A percentile compares a stretch with the other conserved stretches of the same genome.
Conservation (phyloP, 2,113 vertebrate species). For the Herpailurus yagouaroundi region DNA sequence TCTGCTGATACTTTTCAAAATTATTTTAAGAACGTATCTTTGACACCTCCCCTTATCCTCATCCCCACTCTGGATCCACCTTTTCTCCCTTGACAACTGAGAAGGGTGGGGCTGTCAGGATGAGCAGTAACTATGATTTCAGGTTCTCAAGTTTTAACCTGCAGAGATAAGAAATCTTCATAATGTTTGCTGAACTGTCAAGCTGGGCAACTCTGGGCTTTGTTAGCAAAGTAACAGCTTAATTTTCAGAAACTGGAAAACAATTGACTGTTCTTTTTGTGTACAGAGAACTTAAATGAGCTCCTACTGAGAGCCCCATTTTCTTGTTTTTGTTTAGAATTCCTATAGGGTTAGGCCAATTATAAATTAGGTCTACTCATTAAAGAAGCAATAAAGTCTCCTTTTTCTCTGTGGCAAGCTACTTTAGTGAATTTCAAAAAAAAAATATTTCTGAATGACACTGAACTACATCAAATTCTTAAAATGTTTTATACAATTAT, state of each 20-base stretch:
- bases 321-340: slow-evolving; percentile 16
- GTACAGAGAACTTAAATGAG: neutral
- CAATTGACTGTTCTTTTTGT: neutral
- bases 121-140: neutral
- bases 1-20: neutral
- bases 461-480: neutral
- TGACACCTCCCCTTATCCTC: rapidly evolving
- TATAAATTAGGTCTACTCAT: slow-evolving; percentile 31
- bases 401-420: slow-evolving; percentile 39
- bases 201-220: neutral
- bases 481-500: neutral
- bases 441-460: neutral
- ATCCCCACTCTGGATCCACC: rapidly evolving
- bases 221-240: neutral
- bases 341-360: neutral
- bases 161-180: neutral
- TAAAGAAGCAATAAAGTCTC: neutral
- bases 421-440: neutral
- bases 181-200: neutral
- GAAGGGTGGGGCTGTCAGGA: neutral
- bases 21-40: neutral
- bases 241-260: slow-evolving; percentile 30
- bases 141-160: neutral
- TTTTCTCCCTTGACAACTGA: neutral
- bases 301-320: neutral